Evolutionary conservation across 1,140 invertebrate genomes (phyloP).

Genomic region (Drosophila nikananu): DNA sequence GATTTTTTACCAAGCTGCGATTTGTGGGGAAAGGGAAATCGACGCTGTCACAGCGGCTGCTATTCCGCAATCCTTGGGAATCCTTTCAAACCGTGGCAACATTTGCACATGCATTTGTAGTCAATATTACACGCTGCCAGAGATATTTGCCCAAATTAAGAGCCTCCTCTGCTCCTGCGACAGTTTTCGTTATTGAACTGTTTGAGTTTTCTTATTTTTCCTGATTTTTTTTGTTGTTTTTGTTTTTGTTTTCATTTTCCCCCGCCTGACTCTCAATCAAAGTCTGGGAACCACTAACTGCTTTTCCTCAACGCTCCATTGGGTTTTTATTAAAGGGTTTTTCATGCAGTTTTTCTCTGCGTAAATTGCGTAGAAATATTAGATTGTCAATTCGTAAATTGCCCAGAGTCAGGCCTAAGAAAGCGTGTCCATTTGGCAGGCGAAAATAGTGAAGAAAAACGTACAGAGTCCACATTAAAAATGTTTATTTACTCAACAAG

Average conservation of each 20-base stretch:
- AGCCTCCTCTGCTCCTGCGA: slow-evolving; percentile 31
- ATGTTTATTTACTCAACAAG: background rate
- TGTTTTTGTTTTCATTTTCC: background rate
- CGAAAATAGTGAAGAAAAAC: slow-evolving; percentile 1
- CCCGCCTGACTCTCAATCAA: slow-evolving; percentile 57
- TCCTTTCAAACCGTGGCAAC: slow-evolving; percentile 81
- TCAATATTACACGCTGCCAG: slow-evolving; percentile 78
- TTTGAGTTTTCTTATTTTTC: slow-evolving; percentile 18
- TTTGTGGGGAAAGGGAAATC: slow-evolving; percentile 12
- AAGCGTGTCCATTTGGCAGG: slow-evolving; percentile 62
- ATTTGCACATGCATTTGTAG: slow-evolving; percentile 84
- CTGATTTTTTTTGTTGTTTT: background rate
- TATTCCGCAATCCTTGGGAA: slow-evolving; percentile 35
- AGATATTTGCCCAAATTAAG: slow-evolving; percentile 80
- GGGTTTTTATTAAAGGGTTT: slow-evolving; percentile 68
- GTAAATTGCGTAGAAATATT: slow-evolving; percentile 73
- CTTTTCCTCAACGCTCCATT: slow-evolving; percentile 77
- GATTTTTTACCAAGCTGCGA: slow-evolving; percentile 23
- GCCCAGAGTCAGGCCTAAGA: slow-evolving; percentile 58
- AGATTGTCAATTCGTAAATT: slow-evolving; percentile 73
- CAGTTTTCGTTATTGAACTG: slow-evolving; percentile 32
- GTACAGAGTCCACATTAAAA: too few relatives aligned
- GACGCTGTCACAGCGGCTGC: slow-evolving; percentile 50
- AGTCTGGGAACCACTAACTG: slow-evolving; percentile 62
- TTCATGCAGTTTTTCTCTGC: slow-evolving; percentile 36